These are phyloP conservation scores for Ctenopoma multispine DNA, from an alignment of 2,797 vertebrate species.

Conservation along the genomic window DNA sequence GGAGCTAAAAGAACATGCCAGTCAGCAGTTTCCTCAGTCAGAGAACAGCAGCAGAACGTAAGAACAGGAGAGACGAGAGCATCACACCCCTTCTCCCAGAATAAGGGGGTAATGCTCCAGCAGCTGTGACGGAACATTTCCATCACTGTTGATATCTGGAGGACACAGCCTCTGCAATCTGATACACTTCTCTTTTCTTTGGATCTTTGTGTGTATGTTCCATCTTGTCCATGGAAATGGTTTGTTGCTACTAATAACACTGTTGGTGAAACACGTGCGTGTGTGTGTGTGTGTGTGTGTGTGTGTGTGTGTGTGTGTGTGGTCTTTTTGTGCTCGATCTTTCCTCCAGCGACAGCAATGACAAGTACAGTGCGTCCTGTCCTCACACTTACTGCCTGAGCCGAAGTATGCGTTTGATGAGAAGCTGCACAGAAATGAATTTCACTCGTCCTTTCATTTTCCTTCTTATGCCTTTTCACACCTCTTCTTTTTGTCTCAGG, in stretches of 20 bases:
- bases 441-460: too few species aligned
- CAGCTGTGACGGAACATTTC: conserved; percentile 61
- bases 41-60: conserved; percentile 18
- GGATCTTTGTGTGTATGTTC: conserved; percentile 4
- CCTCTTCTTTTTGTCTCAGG: not conserved
- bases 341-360: not conserved
- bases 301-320: conserved; percentile 8
- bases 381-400: not conserved
- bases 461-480: too few species aligned
- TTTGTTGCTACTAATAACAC: conserved; percentile 68
- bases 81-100: conserved; percentile 25
- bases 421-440: not conserved
- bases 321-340: not conserved
- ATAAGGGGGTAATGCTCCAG: conserved; percentile 18
- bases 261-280: conserved; percentile 29
- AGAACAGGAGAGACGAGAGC: conserved; percentile 10
- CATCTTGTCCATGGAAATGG: conserved; percentile 37
- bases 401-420: not conserved
- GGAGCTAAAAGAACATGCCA: conserved; percentile 31
- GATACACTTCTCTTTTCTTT: not conserved
- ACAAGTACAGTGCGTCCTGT: not conserved
- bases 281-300: conserved; percentile 14
- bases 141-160: conserved; percentile 62
- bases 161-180: conserved; percentile 55
- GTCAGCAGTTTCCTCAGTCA: conserved; percentile 51